Percentiles rank a stretch among this genome's conserved stretches.
Conservation (phyloP, 2,113 vertebrate species). For the Sterna hirundo region DNA sequence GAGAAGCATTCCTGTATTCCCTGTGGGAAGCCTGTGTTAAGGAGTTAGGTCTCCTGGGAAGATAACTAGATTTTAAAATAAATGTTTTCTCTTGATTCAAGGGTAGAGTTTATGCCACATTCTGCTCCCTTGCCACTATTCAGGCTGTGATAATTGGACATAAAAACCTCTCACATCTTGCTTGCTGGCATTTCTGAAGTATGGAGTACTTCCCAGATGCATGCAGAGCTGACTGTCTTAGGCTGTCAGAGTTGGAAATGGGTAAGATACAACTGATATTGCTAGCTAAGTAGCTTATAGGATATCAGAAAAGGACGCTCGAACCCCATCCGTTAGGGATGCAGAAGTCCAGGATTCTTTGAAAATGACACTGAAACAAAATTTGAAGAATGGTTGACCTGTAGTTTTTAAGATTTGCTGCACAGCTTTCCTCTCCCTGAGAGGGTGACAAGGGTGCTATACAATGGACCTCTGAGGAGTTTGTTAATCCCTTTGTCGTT, state of each 20-base stretch:
- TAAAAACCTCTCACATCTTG: neutral
- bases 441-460: neutral
- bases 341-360: neutral
- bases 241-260: neutral
- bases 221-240: neutral
- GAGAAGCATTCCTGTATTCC: neutral
- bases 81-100: neutral
- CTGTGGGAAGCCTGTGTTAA: neutral
- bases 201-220: neutral
- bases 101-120: neutral
- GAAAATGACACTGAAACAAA: neutral
- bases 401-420: neutral
- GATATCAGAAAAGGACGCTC: neutral
- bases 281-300: neutral
- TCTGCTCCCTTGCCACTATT: neutral
- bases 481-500: neutral
- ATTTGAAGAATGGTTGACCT: neutral
- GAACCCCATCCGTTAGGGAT: neutral
- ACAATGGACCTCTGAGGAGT: neutral
- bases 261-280: neutral
- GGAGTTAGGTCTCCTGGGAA: neutral
- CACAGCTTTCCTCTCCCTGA: neutral
- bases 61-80: neutral
- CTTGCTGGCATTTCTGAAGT: neutral
- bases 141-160: neutral